Percentiles rank a stretch among this genome's conserved stretches.
These are phyloP conservation scores for Apaloderma vittatum DNA, from an alignment of 2,113 vertebrate genomes.

Conservation along the genomic window DNA sequence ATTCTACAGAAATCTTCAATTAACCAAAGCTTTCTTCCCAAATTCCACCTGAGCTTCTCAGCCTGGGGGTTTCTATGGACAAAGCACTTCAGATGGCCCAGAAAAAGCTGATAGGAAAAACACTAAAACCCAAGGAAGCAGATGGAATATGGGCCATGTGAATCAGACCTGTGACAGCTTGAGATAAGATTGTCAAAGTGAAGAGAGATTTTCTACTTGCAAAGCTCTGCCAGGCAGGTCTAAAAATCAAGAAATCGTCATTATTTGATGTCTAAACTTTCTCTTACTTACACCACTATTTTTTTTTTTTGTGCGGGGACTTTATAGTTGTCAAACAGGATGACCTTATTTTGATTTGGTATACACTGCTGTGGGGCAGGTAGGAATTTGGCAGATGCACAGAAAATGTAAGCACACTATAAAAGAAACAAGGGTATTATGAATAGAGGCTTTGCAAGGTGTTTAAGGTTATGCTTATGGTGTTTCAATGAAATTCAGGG, in stretches of 20 bases:
- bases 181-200: not conserved
- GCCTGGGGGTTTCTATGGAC: not conserved
- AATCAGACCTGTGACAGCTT: not conserved
- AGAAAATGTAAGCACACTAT: not conserved
- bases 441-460: not conserved
- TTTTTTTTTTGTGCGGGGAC: not conserved
- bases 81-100: not conserved
- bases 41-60: not conserved
- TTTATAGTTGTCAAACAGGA: not conserved
- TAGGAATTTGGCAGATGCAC: not conserved
- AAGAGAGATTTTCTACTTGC: conserved; percentile 14
- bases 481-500: not conserved
- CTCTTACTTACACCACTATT: not conserved
- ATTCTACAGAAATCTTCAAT: not conserved
- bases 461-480: not conserved
- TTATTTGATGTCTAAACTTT: not conserved
- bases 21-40: not conserved
- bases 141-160: not conserved
- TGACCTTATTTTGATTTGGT: not conserved
- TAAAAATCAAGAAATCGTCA: not conserved
- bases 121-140: not conserved
- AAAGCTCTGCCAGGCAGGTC: not conserved
- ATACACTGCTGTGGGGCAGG: not conserved
- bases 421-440: not conserved
- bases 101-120: not conserved